Percentiles rank a stretch among this genome's conserved stretches.
Conservation (phyloP, 2,113 vertebrate genomes). For the Lagenorhynchus albirostris region DNA sequence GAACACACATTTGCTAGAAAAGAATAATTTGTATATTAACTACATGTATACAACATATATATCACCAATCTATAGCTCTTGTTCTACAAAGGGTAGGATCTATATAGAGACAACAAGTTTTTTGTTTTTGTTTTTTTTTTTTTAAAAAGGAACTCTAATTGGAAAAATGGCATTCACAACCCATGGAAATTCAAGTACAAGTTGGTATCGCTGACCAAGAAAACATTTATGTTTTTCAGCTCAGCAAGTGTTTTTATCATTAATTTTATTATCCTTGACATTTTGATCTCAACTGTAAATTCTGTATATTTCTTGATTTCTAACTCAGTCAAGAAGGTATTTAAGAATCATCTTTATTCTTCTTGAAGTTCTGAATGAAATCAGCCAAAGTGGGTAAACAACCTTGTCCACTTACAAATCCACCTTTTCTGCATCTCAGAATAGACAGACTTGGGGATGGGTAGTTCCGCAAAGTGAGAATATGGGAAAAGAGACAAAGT, state of each 20-base stretch:
- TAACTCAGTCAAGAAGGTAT: neutral
- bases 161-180: neutral
- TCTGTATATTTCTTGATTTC: neutral
- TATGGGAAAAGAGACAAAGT: neutral
- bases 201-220: neutral
- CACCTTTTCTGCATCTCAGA: neutral
- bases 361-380: neutral
- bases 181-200: neutral
- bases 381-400: neutral
- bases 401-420: neutral
- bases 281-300: neutral
- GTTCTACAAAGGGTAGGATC: neutral
- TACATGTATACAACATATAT: neutral
- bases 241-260: neutral
- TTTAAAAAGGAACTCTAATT: neutral
- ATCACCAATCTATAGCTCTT: neutral
- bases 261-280: slow-evolving; percentile 30
- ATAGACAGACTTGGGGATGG: neutral
- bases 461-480: neutral
- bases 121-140: neutral
- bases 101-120: neutral
- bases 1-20: slow-evolving; percentile 8
- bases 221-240: neutral
- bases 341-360: neutral
- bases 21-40: slow-evolving; percentile 11